Base-by-base conservation (phyloP, 2,113 vertebrate species). In the Takifugu flavidus region DNA sequence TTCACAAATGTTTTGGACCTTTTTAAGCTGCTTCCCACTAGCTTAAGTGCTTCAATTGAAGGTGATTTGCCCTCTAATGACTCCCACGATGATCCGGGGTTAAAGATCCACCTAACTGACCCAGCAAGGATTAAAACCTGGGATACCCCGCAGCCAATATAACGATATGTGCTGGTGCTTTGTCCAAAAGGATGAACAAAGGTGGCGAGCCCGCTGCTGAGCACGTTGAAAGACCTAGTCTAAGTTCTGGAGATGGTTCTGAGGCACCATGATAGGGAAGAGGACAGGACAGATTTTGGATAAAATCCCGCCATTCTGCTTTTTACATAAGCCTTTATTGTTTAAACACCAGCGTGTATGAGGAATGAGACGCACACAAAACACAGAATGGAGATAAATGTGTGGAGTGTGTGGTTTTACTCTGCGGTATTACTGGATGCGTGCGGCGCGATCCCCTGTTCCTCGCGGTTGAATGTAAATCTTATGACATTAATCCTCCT, bases 401-500 rank as follows among this genome's bases (percentile, higher is more conserved):
- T 26, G 46, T 54, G 12, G 53, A 49, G 58, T 47, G 42, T 53
- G 27, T 14, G 13, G 34, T 27, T 42, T 51, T 50, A 58, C 25
- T 49, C 62, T 65, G 27, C 57, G 29, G 44, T 20, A 20, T 20
- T 20, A 20, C 55, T 27, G 43, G 14, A 47, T 65, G 54, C 64
- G 60, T 55, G 64, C 56, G 3, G 28, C 54, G 56, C 39, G 54
- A 80, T 54, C 58, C 52, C 53, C 44, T 59, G 58, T 75, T 68
- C 50, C 47, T 75, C 78, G 52, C 14, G 29, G 14, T 61, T 71
- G 52, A 78, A 57, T 64, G 58, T 75, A 72, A 70, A 77, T 79
- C 71, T 72, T 71, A 56, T 79, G 82, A 83, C 75, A 77, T 76
- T 84, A 74, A 86, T 86, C 70, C 76, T 61, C 68, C 56, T 79